Evolutionary conservation across 2,113 vertebrate genomes (phyloP).

Genomic region (Xenopus laevis): DNA sequence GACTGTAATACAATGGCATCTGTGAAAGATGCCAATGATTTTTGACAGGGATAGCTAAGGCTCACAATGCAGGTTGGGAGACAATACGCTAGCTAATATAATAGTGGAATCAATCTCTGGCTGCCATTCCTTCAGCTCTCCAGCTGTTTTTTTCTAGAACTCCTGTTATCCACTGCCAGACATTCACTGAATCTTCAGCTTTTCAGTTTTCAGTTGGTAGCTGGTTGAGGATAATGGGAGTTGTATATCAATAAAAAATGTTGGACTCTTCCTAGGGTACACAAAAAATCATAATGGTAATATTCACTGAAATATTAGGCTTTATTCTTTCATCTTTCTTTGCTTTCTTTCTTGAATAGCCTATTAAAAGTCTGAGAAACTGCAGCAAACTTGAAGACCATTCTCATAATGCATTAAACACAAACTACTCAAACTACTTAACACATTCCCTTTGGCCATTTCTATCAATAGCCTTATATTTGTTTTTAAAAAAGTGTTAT

Average conservation of each 20-base stretch:
- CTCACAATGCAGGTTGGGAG: neutral
- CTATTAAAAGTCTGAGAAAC: no score
- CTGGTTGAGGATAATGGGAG: neutral
- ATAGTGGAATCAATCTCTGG: neutral
- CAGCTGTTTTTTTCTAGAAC: neutral
- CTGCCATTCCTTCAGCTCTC: neutral
- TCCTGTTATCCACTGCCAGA: neutral
- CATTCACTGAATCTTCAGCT: neutral
- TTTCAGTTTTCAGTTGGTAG: neutral
- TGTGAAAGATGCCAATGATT: conserved; percentile 5
- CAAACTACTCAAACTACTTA: no score
- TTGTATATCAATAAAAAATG: neutral
- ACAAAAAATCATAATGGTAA: no score
- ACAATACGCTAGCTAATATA: neutral
- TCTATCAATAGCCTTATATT: no score
- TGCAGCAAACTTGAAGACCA: no score
- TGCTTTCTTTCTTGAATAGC: no score
- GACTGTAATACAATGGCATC: neutral
- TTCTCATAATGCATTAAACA: no score
- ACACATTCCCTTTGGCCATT: no score
- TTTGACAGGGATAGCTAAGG: neutral
- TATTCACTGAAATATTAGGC: no score
- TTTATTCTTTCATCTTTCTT: no score
- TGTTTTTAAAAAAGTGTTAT: no score
- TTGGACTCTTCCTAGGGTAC: no score